Evolutionary conservation across 2,113 vertebrate species (phyloP), one percentile per base, ranked within the genome.

Genomic region (Calyptommatus sinebrachiatus): DNA sequence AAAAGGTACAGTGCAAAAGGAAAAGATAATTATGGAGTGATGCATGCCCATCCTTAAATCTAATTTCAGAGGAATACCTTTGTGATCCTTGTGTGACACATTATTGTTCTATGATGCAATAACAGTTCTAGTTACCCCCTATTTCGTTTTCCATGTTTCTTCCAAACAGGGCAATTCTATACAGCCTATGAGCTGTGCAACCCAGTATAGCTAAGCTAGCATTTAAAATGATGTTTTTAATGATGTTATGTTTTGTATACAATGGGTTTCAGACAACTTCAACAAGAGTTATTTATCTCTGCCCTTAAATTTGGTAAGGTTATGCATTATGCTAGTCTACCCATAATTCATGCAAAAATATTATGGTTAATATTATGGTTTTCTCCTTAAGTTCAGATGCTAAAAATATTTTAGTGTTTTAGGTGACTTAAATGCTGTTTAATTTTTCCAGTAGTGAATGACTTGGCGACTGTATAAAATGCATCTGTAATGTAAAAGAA

Each of bases 401-500:
- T 90, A 92, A 89, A 93, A 80, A 53, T 88, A 74, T 94, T 94
- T 94, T 91, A 86, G 90, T 95, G 93, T 94, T 94, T 93, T 94
- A 94, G 89, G 93, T 93, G 92, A 94, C 91, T 94, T 94, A 93
- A 95, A 91, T 91, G 89, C 94, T 94, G 89, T 95, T 93, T 57
- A 41, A 41, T 41, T 41, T 57, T 95, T 93, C 95, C 92, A 93
- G 94, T 95, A 94, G 92, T 95, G 93, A 93, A 94, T 93, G 92
- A 93, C 84, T 93, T 93, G 91, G 93, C 91, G 92, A 95, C 89
- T 94, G 94, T 97, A 95, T 94, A 95, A 95, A 95, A 95, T 97
- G 95, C 95, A 95, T 92, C 92, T 95, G 96, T 97, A 96, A 90
- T 95, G 96, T 98, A 96, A 95, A 93, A 94, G 92, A 95, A 94